A percentile compares a stretch with the other conserved stretches of the same genome.
Conservation (phyloP, 2,113 vertebrate species). For the Oriolus oriolus region DNA sequence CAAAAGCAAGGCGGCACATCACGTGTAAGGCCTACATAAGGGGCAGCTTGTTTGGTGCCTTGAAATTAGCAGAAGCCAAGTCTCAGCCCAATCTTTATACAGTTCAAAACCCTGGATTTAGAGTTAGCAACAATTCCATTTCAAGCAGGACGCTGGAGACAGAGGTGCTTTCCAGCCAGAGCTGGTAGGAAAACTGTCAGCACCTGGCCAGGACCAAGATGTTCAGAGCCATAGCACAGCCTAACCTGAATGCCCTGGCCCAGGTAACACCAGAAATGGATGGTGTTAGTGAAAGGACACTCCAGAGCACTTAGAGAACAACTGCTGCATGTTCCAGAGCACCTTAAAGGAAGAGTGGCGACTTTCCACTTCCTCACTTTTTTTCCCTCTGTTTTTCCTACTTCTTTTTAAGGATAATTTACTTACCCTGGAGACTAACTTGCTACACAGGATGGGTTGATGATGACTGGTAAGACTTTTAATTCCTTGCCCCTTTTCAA, state of each 20-base stretch:
- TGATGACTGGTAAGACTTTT: neutral
- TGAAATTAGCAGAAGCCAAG: neutral
- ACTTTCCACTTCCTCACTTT: neutral
- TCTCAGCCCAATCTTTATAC: neutral
- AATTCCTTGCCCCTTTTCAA: neutral
- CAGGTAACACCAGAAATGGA: neutral
- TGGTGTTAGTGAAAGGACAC: neutral
- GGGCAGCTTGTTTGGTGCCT: accelerated
- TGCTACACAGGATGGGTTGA: neutral
- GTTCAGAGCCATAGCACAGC: neutral
- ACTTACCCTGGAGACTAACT: neutral
- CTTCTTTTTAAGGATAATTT: neutral
- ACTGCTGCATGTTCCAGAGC: neutral
- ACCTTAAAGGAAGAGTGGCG: neutral
- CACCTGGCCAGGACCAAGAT: neutral
- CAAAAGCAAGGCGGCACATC: neutral
- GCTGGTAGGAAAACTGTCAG: neutral
- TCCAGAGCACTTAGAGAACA: neutral
- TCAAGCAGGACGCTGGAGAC: neutral
- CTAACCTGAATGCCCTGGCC: neutral
- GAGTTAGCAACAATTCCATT: neutral
- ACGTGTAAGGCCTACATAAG: accelerated
- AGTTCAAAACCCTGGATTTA: neutral
- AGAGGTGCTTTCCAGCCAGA: neutral
- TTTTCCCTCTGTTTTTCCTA: neutral